Evolutionary conservation across 2,888 invertebrate genomes (phyloP).

Genomic region (Rhagonycha lutea): DNA sequence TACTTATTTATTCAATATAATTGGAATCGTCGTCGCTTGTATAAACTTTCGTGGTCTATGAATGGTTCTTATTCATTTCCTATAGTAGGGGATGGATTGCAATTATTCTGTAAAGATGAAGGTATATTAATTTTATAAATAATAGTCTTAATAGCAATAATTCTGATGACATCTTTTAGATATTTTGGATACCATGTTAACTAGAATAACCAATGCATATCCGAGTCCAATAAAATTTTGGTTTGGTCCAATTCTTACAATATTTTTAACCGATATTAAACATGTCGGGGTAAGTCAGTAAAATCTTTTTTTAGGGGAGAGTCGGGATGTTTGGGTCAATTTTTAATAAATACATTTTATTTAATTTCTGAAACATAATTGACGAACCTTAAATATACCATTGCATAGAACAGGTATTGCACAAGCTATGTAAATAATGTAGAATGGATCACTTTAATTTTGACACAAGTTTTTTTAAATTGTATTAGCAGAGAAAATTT

Average conservation of each 20-base stretch:
- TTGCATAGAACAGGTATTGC: too few species aligned
- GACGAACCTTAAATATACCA: too few species aligned
- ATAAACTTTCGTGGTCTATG: constrained; percentile 3
- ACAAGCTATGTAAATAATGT: too few species aligned
- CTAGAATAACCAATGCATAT: not conserved
- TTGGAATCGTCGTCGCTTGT: constrained; percentile 10
- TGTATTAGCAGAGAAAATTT: too few species aligned
- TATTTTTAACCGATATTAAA: constrained; percentile 3
- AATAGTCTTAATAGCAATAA: too few species aligned
- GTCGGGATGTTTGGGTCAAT: too few species aligned
- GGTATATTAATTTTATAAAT: constrained; percentile 3
- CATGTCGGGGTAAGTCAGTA: constrained; percentile 12
- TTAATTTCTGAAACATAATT: too few species aligned
- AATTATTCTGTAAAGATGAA: constrained; percentile 13
- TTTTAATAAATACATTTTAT: not conserved
- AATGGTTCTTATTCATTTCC: constrained; percentile 12
- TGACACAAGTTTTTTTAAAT: too few species aligned
- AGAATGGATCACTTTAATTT: too few species aligned
- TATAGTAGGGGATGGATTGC: constrained; percentile 7
- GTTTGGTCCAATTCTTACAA: constrained; percentile 18
- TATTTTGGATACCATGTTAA: not conserved
- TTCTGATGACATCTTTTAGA: not conserved
- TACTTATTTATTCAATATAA: not conserved
- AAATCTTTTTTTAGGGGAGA: too few species aligned
- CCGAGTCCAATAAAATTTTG: constrained; percentile 14